Percentiles rank a stretch among this genome's conserved stretches.
phyloP scores from a whole-genome alignment of 2,113 vertebrate genomes.

The Myotis brandtii region DNA sequence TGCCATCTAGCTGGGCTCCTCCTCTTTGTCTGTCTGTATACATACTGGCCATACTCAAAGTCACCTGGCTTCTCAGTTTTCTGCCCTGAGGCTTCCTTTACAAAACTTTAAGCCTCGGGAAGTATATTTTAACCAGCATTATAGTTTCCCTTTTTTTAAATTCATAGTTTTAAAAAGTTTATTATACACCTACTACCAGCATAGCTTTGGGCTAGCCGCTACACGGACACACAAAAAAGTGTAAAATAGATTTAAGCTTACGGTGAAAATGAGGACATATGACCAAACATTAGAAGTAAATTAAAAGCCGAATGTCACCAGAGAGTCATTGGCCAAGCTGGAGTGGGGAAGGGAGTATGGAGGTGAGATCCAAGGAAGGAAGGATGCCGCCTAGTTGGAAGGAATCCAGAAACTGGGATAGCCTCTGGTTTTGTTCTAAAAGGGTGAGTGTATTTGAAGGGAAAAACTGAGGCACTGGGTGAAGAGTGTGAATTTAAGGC shows the following conservation, averaged over 20 bases:
- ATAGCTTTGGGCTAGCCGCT: constrained; percentile 23
- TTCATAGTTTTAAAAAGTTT: constrained; percentile 1
- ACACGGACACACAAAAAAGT: background rate
- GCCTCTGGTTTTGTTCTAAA: background rate
- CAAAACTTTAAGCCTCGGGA: background rate
- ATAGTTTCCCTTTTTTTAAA: background rate
- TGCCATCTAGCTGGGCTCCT: background rate
- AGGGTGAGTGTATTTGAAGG: background rate
- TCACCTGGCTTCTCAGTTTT: background rate
- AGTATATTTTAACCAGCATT: background rate
- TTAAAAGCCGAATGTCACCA: background rate
- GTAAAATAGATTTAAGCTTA: background rate
- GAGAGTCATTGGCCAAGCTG: background rate
- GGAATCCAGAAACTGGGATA: background rate
- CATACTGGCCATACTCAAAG: background rate
- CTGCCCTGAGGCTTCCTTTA: background rate
- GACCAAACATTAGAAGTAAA: background rate
- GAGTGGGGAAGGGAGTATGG: background rate
- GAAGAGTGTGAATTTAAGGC: background rate
- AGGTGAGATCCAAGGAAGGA: background rate
- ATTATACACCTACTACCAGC: background rate
- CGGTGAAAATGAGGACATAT: background rate
- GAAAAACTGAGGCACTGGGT: background rate
- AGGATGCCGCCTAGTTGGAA: background rate
- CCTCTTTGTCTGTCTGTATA: background rate